Conservation (phyloP, 2,888 invertebrate genomes). For the Eristalis intricaria region DNA sequence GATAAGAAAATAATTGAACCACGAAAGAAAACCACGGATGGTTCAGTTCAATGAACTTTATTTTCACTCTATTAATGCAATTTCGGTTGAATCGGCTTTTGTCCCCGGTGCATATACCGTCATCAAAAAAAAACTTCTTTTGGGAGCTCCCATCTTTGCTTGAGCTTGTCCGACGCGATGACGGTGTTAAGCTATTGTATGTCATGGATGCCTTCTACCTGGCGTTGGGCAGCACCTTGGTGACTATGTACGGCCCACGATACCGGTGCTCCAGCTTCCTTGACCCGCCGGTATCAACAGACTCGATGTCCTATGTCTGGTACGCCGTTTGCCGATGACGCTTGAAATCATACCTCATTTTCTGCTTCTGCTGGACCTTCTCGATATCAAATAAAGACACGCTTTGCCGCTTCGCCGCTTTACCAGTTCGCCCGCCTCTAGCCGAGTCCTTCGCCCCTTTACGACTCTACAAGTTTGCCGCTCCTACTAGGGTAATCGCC, state of each 20-base stretch:
- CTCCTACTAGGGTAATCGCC: too few relatives aligned
- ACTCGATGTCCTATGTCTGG: background rate
- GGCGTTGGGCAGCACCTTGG: background rate
- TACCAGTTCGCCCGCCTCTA: background rate
- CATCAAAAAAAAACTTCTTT: background rate
- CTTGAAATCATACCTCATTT: background rate
- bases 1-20: too few relatives aligned
- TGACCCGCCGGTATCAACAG: background rate
- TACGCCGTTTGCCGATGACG: background rate
- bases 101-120: too few relatives aligned
- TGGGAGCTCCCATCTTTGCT: background rate
- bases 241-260: background rate
- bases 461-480: too few relatives aligned
- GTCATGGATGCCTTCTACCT: background rate
- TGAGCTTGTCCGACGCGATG: background rate
- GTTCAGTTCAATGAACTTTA: too few relatives aligned
- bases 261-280: background rate
- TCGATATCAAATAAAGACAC: background rate
- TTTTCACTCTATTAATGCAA: too few relatives aligned
- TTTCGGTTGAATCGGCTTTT: too few relatives aligned
- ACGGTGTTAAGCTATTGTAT: background rate
- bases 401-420: too few relatives aligned
- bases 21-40: too few relatives aligned
- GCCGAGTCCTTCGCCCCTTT: background rate
- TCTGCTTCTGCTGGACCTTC: background rate